These are phyloP conservation scores for Pseudomyrmex dendroicus DNA, from an alignment of 1,140 invertebrate species.

Conservation along the genomic window DNA sequence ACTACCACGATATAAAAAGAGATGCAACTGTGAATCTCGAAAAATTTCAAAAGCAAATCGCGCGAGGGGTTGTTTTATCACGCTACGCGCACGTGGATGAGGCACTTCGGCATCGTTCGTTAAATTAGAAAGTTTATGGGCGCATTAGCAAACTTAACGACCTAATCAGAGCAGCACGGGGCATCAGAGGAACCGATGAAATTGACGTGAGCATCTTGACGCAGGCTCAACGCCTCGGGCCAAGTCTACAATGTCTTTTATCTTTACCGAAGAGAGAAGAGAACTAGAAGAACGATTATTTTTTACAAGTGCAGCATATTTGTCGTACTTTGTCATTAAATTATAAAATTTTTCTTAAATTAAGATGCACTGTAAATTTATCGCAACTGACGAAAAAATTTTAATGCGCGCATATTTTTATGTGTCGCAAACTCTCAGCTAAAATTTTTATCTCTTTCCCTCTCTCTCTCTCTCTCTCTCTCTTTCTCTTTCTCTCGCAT, in stretches of 20 bases:
- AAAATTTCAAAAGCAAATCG: conserved; percentile 8
- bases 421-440: background rate
- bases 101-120: conserved; percentile 64
- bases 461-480: too few species aligned
- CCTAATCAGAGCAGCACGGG: conserved; percentile 74
- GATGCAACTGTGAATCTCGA: background rate
- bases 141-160: conserved; percentile 77
- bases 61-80: background rate
- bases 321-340: background rate
- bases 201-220: conserved; percentile 65
- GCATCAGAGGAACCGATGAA: conserved; percentile 57
- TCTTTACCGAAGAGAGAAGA: conserved; percentile 51
- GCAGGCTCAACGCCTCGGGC: conserved; percentile 70
- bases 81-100: conserved; percentile 6
- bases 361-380: background rate
- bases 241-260: conserved; percentile 65
- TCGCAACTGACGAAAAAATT: conserved; percentile 8
- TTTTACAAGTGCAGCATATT: background rate
- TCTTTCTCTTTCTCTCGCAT: too few species aligned
- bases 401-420: conserved; percentile 5
- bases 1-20: background rate
- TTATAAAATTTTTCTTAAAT: conserved; percentile 4
- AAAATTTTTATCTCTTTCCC: background rate
- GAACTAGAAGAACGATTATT: background rate
- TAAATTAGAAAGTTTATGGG: conserved; percentile 75